A percentile compares a stretch with the other conserved stretches of the same genome.
Evolutionary conservation across 2,113 vertebrate species (phyloP).

Genomic region (Panthera tigris): DNA sequence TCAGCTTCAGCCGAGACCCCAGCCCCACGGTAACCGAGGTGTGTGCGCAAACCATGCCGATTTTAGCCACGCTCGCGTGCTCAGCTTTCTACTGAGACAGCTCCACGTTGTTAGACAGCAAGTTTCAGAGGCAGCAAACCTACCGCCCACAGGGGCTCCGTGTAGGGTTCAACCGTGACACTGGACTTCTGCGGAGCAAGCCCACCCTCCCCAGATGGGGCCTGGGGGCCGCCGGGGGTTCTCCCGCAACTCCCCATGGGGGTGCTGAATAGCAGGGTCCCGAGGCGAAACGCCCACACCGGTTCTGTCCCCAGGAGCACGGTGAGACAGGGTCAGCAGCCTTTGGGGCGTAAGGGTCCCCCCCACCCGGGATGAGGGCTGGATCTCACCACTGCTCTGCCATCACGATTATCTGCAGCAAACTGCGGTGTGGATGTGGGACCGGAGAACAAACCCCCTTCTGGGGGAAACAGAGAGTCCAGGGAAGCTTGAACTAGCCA

Average conservation of each 20-base stretch:
- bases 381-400: too few species aligned
- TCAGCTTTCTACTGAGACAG: not conserved
- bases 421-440: not conserved
- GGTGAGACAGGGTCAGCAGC: not conserved
- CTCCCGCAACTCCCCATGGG: not conserved
- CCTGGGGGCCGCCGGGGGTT: not conserved
- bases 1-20: not conserved
- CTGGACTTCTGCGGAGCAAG: not conserved
- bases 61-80: accelerated
- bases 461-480: not conserved
- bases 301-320: not conserved
- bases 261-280: not conserved
- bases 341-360: accelerated
- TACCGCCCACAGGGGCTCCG: accelerated
- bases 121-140: not conserved
- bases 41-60: accelerated
- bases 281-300: not conserved
- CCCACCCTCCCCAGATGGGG: not conserved
- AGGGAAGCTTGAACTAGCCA: not conserved
- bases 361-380: not conserved
- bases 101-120: accelerated
- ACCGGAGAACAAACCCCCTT: accelerated
- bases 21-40: not conserved
- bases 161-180: too few species aligned
- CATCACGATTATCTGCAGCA: not conserved